These are phyloP conservation scores for Ctena decussata DNA, from an alignment of 2,888 invertebrate species.

Conservation along the genomic window DNA sequence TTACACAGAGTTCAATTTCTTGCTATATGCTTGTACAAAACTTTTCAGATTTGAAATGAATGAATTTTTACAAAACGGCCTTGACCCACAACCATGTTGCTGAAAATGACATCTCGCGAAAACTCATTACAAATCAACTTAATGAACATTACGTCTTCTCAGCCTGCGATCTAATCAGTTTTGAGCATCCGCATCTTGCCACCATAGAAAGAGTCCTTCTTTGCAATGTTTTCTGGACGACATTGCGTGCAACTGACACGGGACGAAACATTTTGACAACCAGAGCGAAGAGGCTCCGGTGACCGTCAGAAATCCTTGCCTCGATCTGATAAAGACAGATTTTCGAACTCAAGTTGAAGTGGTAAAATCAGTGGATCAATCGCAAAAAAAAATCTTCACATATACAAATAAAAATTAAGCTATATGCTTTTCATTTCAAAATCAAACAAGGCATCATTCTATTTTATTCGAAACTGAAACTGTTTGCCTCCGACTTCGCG, in stretches of 20 bases:
- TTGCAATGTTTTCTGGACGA: conserved; percentile 59
- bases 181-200: conserved; percentile 56
- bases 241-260: conserved; percentile 52
- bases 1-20: too few species aligned
- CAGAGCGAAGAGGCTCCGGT: conserved; percentile 46
- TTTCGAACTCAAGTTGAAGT: not conserved
- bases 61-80: too few species aligned
- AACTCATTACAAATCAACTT: conserved; percentile 26
- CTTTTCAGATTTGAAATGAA: too few species aligned
- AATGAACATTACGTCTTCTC: not conserved
- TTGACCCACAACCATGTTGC: not conserved
- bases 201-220: conserved; percentile 50
- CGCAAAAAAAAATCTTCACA: too few species aligned
- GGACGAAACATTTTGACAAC: conserved; percentile 68
- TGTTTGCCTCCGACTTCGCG: conserved; percentile 15
- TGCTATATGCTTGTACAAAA: too few species aligned
- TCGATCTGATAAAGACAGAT: conserved; percentile 3
- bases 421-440: too few species aligned
- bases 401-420: too few species aligned
- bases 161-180: conserved; percentile 6
- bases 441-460: too few species aligned
- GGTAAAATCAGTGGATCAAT: too few species aligned
- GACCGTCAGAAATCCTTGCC: conserved; percentile 66
- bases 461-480: too few species aligned
- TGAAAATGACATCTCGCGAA: conserved; percentile 29